phyloP scores from a whole-genome alignment of 2,113 vertebrate genomes.

The Pteruthius melanotis region DNA sequence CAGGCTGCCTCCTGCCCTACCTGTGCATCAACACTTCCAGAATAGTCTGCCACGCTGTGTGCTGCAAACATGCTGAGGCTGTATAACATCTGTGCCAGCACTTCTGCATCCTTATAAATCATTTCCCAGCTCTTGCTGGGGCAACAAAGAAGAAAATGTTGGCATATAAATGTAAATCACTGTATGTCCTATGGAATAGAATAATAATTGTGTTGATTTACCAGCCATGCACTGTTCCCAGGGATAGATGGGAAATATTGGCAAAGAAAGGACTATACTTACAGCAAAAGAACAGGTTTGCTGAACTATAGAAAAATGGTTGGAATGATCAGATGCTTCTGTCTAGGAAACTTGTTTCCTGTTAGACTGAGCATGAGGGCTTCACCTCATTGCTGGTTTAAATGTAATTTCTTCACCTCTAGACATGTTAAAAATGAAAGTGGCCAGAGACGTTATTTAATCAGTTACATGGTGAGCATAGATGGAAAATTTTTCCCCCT shows the following conservation, averaged over 20 bases:
- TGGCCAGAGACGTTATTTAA: neutral
- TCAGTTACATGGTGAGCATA: neutral
- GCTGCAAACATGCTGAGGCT: constrained; percentile 45
- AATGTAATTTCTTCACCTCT: constrained; percentile 9
- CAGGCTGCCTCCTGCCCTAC: neutral
- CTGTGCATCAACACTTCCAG: neutral
- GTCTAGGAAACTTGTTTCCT: neutral
- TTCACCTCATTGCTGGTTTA: neutral
- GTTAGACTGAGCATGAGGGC: neutral
- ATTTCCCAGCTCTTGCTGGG: constrained; percentile 65
- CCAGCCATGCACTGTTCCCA: constrained; percentile 15
- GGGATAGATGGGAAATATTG: neutral
- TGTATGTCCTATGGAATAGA: constrained; percentile 63
- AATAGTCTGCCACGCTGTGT: neutral
- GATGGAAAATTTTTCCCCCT: neutral
- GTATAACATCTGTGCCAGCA: constrained; percentile 60
- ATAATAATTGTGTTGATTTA: constrained; percentile 71
- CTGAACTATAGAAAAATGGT: neutral
- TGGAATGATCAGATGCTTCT: constrained; percentile 31
- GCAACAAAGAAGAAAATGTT: constrained; percentile 58
- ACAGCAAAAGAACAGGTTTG: constrained; percentile 4
- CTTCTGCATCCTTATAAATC: constrained; percentile 69
- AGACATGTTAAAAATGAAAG: constrained; percentile 10
- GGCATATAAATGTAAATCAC: constrained; percentile 70
- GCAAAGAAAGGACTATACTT: neutral